Base-by-base conservation (phyloP, 2,888 invertebrate species). In the Lepidochrysops patricia region DNA sequence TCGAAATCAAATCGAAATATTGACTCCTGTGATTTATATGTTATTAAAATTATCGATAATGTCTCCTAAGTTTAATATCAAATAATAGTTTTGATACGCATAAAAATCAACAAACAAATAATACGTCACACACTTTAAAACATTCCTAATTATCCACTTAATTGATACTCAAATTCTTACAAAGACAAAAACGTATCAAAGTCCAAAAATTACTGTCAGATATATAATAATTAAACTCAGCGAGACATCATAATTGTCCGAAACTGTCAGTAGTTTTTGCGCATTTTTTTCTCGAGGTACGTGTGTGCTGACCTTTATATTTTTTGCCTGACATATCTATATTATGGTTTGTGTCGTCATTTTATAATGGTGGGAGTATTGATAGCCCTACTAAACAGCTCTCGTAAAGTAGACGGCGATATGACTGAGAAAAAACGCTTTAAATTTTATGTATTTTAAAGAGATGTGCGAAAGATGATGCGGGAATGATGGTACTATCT, bases 221-320 rank as follows among this genome's bases (percentile, higher is more conserved):
- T 7, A 43, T 19, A 19, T 43, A 19, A 43, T 43, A 9, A 3
- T 9, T 12, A 12, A 43, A 43, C 19, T 19, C 4, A 0, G 19
- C 19, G 12, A 43, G 43, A 43, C 19, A 43, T 23, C 19, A 43
- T 43, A 43, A 43, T 43, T 43, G 19, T 43, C 43, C 43, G 23
- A 19, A 43, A 19, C 23, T 9, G 43, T 19, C 43, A 43, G 9
- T 12, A 9, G 9, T 43, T 43, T 43, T 23, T 43, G 43, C 23
- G 19, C 9, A 1, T 5, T 27, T 25, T 52, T 49, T 37, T 49
- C 19, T 2, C 3, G 19, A 2, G 1, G 19, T 19, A 43, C 43
- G 43, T 43, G 43, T 23, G 43, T 43, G 23, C 50, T 37, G 49
- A 52, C 13, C 37, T 57, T 57, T 60, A 25, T 58, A 58, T 58